Base-by-base conservation (phyloP, 2,797 vertebrate genomes). In the Pelochelys cantorii region DNA sequence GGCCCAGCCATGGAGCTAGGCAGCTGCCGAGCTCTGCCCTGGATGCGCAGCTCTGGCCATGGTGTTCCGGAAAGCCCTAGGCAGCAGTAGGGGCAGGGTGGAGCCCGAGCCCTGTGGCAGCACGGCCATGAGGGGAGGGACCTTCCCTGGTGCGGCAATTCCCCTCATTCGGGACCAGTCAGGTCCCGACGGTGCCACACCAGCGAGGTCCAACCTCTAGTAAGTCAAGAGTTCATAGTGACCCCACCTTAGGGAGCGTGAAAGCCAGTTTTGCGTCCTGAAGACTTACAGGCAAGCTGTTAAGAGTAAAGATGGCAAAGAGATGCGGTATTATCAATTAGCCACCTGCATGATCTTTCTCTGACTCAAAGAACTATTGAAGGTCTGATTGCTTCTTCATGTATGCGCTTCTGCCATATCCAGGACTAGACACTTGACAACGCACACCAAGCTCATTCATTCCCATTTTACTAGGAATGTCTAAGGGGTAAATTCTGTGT, bases 291-390 rank as follows among this genome's bases (percentile, higher is more conserved):
- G 56, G 92, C 93, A 93, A 84, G 48, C 31, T 3, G 5, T 65
- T 77, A 86, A 56, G 42, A 0, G 0, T 27, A 74, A 89, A 85
- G 84, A n/a, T 92, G 71, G 57, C 52, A 79, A 80, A 0, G 1
- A 81, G 85, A 56, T 94, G 81, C 14, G 7, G 20, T 86, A 12
- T 78, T 94, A 92, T 95, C 92, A 95, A 94, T 96, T 97, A 96
- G 81, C 77, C 94, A 95, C 86, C 94, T 94, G 94, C 79, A 86
- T 95, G 85, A 94, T 83, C 90, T 95, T 97, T 92, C 89, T 89
- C 59, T 89, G 81, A 53, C 62, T 95, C 90, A 77, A 2, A 93
- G 87, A 86, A 20, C 60, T 79, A 84, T 65, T 14, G 55, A 10
- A 81, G 91, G 71, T 8, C 84, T 94, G 80, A 12, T 88, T 94